These are phyloP conservation scores for Rhynchotus rufescens DNA, from an alignment of 2,797 vertebrate genomes.

Conservation along the genomic window DNA sequence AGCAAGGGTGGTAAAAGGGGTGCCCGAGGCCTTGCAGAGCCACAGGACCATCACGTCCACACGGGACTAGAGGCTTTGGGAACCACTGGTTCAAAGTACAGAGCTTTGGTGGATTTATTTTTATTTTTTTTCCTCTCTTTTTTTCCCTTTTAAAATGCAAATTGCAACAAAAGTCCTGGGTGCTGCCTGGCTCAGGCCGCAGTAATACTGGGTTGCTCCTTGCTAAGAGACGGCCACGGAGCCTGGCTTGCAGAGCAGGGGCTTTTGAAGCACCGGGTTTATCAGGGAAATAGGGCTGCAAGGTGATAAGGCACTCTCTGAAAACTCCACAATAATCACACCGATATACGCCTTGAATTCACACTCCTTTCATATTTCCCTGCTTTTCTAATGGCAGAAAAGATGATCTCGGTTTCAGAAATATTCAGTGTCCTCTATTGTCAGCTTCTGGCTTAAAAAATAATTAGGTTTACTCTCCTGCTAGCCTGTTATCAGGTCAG, in stretches of 20 bases:
- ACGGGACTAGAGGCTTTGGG: no score
- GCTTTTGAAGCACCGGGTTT: constrained; percentile 49
- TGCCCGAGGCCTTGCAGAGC: background rate
- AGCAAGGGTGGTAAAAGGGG: background rate
- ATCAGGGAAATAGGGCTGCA: constrained; percentile 33
- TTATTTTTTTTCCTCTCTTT: background rate
- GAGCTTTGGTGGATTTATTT: background rate
- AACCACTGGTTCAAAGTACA: background rate
- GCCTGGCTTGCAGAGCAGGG: background rate
- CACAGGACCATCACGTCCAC: no score
- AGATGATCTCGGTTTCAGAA: constrained; percentile 11
- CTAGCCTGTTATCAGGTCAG: constrained; percentile 67
- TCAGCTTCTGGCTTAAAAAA: constrained; percentile 47
- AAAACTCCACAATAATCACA: constrained; percentile 24
- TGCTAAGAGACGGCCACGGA: background rate
- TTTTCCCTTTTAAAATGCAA: background rate
- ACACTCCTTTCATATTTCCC: background rate
- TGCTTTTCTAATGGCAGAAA: constrained; percentile 36
- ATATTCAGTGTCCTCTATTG: constrained; percentile 43
- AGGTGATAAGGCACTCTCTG: constrained; percentile 49
- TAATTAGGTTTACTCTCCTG: constrained; percentile 53
- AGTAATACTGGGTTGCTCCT: background rate
- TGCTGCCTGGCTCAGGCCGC: rapidly evolving
- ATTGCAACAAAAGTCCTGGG: background rate
- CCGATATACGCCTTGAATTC: constrained; percentile 24